These are phyloP conservation scores for Stenopsyche tienmushanensis DNA, from an alignment of 1,140 invertebrate genomes.

Conservation along the genomic window DNA sequence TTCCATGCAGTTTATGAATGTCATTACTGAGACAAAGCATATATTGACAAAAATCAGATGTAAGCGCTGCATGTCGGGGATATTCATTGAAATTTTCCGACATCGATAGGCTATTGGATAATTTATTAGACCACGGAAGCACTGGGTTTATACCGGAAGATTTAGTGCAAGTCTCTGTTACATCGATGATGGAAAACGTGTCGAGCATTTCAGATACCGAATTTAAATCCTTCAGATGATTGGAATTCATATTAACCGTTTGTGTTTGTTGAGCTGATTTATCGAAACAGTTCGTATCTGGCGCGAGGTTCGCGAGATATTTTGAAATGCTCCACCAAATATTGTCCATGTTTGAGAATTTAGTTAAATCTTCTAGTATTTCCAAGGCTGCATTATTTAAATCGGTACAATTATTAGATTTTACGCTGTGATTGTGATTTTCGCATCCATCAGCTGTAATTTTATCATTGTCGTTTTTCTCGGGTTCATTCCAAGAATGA, in stretches of 20 bases:
- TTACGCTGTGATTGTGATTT: constrained; percentile 42
- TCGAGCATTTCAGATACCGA: constrained; percentile 45
- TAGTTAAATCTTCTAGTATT: not conserved
- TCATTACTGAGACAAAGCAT: constrained; percentile 15
- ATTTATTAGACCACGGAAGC: constrained; percentile 44
- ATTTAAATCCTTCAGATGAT: constrained; percentile 23
- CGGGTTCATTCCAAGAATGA: constrained; percentile 47
- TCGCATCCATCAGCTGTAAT: constrained; percentile 38
- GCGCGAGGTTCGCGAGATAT: constrained; percentile 21
- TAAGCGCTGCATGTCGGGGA: constrained; percentile 42
- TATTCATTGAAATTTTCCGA: constrained; percentile 45
- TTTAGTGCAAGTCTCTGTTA: constrained; percentile 36
- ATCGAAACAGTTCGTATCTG: too few species aligned
- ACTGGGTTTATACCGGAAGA: constrained; percentile 39
- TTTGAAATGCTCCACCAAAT: constrained; percentile 29
- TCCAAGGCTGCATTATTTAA: not conserved
- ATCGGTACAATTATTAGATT: not conserved
- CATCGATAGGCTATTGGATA: constrained; percentile 48
- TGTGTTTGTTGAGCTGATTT: too few species aligned
- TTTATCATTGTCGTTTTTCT: constrained; percentile 23
- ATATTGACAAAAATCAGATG: constrained; percentile 38
- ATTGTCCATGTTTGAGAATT: not conserved
- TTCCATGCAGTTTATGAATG: constrained; percentile 15
- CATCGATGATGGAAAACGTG: constrained; percentile 47
- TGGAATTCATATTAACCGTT: too few species aligned